These are phyloP conservation scores for Gymnocephalus cernua DNA, from an alignment of 2,113 vertebrate genomes.

Conservation along the genomic window DNA sequence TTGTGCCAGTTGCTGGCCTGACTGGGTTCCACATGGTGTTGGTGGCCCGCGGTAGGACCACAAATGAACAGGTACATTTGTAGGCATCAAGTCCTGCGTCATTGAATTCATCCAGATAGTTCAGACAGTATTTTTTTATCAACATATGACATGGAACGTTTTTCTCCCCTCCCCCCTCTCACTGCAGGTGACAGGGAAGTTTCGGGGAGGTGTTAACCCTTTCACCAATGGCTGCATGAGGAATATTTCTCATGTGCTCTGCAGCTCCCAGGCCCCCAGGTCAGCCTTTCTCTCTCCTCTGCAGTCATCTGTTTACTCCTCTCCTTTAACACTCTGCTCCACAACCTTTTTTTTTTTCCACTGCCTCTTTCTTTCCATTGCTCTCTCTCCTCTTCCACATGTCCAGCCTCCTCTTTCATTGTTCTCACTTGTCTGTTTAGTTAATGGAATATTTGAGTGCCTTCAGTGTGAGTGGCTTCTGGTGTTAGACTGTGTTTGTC, in stretches of 20 bases:
- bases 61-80: conserved; percentile 92
- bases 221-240: conserved; percentile 95
- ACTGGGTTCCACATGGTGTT: conserved; percentile 97
- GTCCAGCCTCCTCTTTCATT: conserved; percentile 30
- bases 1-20: conserved; percentile 95
- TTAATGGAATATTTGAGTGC: conserved; percentile 30
- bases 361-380: conserved; percentile 40
- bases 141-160: background rate
- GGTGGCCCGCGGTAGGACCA: conserved; percentile 95
- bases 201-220: conserved; percentile 95
- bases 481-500: conserved; percentile 18
- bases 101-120: background rate
- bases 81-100: background rate
- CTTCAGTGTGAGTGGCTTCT: background rate
- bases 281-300: conserved; percentile 62
- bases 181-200: conserved; percentile 95
- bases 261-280: conserved; percentile 96
- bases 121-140: no score
- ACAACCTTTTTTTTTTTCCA: conserved; percentile 34
- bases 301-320: conserved; percentile 11
- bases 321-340: conserved; percentile 10
- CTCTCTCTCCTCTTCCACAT: conserved; percentile 16
- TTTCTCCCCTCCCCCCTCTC: background rate
- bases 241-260: conserved; percentile 94
- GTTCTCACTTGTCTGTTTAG: conserved; percentile 24